phyloP scores from a whole-genome alignment of 2,797 vertebrate genomes.

The Pempheris klunzingeri region DNA sequence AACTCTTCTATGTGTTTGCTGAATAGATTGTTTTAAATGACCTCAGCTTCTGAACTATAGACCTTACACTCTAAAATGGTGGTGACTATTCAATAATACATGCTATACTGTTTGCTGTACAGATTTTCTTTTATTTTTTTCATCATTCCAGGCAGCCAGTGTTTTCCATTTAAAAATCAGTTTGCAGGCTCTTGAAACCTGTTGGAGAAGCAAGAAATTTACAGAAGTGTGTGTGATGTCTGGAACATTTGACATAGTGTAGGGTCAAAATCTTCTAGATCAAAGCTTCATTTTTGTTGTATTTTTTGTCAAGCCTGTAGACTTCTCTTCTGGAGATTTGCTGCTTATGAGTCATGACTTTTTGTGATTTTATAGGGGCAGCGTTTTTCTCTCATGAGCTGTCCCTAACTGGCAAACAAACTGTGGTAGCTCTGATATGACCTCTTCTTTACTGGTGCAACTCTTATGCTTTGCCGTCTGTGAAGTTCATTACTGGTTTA shows the following conservation, averaged over 20 bases:
- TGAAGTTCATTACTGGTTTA: slow-evolving; percentile 66
- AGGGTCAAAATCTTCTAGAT: neutral
- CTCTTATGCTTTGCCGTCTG: slow-evolving; percentile 46
- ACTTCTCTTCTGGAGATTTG: slow-evolving; percentile 11
- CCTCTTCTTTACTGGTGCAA: slow-evolving; percentile 47
- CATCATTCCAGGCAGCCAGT: neutral
- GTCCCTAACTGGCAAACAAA: slow-evolving; percentile 38
- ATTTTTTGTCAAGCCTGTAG: too few relatives aligned
- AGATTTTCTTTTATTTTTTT: neutral
- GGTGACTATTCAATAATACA: neutral
- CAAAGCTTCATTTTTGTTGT: neutral
- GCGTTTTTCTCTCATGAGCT: slow-evolving; percentile 40
- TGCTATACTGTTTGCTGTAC: neutral
- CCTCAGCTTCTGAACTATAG: neutral
- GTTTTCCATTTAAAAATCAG: slow-evolving; percentile 10
- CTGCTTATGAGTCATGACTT: slow-evolving; percentile 18
- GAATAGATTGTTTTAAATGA: neutral
- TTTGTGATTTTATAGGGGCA: slow-evolving; percentile 26
- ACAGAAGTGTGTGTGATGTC: neutral
- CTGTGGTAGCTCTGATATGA: slow-evolving; percentile 51
- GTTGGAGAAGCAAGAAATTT: neutral
- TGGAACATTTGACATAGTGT: neutral
- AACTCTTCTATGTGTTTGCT: slow-evolving; percentile 3
- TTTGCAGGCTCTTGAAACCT: neutral
- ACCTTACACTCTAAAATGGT: neutral